Base-by-base conservation (phyloP, 2,888 invertebrate species). In the Lingula anatina region DNA sequence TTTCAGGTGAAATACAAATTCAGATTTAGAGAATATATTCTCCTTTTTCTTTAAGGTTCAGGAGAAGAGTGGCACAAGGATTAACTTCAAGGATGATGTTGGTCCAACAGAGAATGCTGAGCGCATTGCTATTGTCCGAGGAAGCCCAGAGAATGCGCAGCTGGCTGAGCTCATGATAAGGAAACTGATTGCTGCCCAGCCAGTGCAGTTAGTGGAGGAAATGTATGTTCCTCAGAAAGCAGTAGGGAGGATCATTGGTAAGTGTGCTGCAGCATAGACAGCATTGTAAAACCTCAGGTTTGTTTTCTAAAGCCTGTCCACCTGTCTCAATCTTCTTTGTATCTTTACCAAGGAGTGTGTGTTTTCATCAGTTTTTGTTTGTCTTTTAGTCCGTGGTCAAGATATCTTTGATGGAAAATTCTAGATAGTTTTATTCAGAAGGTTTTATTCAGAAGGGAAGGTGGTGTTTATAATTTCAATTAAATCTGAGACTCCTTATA, bases 231-330 rank as follows among this genome's bases (percentile, higher is more conserved):
- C 89, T 0, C 54, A 60, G 44, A 82, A 81, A 72, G 80, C 84
- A 24, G 82, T 85, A 45, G 86, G 86, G 1, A 83, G 83, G 66
- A 84, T 93, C 46, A 88, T 89, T 63, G 91, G 73, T 73, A 46
- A 31, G 57, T 49, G 5, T n/a, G n/a, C n/a, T 15, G 35, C 35
- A 9, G 9, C 15, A 12, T 31, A 15, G 9, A 31, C 35, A 31
- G 35, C 9, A 31, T n/a, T n/a, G n/a, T n/a, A n/a, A 31, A 9
- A 12, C 35, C 15, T 9, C 15, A 31, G 15, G 9, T 31, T 15
- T 15, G 15, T 31, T 31, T 12, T 9, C 15, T 9, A 9, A 12
- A 15, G 15, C 35, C 35, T 31, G 35, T 9, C 35, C 9, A 12
- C 15, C 9, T 31, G 9, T 15, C 35, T 31, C 35, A 15, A 15